These are phyloP conservation scores for Murina feae DNA, from an alignment of 2,113 vertebrate genomes.

Conservation along the genomic window DNA sequence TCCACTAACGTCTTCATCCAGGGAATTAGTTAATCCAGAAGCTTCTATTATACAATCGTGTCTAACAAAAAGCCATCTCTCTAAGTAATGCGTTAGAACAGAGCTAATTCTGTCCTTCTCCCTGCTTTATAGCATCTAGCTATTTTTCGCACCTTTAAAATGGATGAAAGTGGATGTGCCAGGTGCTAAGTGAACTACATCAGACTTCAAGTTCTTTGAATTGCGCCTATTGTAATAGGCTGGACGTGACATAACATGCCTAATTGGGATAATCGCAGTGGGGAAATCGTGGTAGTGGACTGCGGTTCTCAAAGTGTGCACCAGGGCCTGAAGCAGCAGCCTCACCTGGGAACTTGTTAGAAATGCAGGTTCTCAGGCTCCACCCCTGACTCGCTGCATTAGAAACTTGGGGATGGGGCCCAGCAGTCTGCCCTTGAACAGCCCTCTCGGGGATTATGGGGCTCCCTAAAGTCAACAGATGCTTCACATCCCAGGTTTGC, in stretches of 20 bases:
- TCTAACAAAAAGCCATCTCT: not conserved
- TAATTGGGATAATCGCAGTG: slow-evolving; percentile 45
- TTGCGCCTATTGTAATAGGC: not conserved
- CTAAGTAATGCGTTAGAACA: not conserved
- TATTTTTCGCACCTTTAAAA: slow-evolving; percentile 19
- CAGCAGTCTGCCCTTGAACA: not conserved
- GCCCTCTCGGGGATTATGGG: not conserved
- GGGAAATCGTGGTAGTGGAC: not conserved
- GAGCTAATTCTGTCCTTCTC: not conserved
- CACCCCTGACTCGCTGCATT: not conserved
- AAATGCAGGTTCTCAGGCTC: slow-evolving; percentile 28
- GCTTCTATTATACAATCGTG: not conserved
- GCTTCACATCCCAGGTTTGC: not conserved
- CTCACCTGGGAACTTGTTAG: slow-evolving; percentile 1
- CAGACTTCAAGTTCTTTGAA: slow-evolving; percentile 4
- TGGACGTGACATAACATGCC: slow-evolving; percentile 16
- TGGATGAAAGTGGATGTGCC: not conserved
- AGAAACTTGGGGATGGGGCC: not conserved
- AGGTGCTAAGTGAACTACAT: not conserved
- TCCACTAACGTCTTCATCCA: not conserved
- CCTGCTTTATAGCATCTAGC: not conserved
- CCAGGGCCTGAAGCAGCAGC: not conserved
- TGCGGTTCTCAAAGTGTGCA: not conserved
- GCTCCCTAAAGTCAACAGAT: not conserved
- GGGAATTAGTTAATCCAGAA: not conserved